Base-by-base conservation (phyloP, 2,888 invertebrate species). In the Lumbricus terrestris region DNA sequence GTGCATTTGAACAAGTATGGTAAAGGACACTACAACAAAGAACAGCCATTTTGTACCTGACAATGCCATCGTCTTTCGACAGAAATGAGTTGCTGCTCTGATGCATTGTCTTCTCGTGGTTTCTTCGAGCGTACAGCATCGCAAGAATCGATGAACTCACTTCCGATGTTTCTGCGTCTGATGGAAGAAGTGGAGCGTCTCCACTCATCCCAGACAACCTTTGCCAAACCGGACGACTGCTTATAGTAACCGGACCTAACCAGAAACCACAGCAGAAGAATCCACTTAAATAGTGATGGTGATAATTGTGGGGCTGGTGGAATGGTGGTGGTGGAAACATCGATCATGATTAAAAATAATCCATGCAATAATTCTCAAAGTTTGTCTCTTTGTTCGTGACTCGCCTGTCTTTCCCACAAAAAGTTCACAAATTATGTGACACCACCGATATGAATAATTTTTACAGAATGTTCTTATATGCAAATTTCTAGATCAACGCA, bases 181-280 rank as follows among this genome's bases (percentile, higher is more conserved):
- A 47, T 11, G 69, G 29, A n/a, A 69, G 29, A 8, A 4, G 29
- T 13, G 82, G 34, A 37, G 35, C 15, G 29, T 37, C 85, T 85
- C 85, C 85, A 85, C 37, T 23, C 85, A 35, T 15, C 35, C 35
- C 85, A 85, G 85, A 35, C 29, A 33, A 82, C 34, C 37, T 85
- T 82, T 92, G 92, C 93, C 93, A 94, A 34, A 92, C 91, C 13
- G 93, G 93, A 88, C 92, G 90, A 90, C 93, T 94, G 91, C 93
- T 93, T 88, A 94, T 93, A 4, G 92, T 93, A 33, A 93, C 92
- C 35, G 93, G 93, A 88, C 93, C 94, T 93, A 85, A 16, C 4
- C 54, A 29, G 23, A 6, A n/a, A 69, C 69, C 29, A 69, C 11
- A 69, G 69, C n/a, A 69, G n/a, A n/a, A 8, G n/a, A 69, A 69